Evolutionary conservation across 2,797 vertebrate genomes (phyloP).

Genomic region (Xyrichtys novacula): DNA sequence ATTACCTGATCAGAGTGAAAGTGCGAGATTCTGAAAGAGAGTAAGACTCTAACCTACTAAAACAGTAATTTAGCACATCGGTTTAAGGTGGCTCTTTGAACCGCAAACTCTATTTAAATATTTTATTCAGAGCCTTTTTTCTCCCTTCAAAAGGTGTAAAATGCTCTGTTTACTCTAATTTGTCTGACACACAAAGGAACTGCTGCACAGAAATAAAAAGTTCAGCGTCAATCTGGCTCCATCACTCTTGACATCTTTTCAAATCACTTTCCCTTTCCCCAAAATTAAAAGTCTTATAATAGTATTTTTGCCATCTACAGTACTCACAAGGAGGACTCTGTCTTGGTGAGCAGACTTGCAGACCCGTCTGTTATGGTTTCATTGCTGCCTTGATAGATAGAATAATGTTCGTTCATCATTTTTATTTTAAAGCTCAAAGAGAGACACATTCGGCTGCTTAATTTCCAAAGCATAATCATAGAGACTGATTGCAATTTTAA

Average conservation of each 20-base stretch:
- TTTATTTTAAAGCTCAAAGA: not conserved
- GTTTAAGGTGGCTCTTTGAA: too few relatives aligned
- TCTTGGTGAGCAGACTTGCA: slow-evolving; percentile 15
- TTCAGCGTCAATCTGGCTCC: not conserved
- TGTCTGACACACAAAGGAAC: slow-evolving; percentile 5
- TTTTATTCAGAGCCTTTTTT: not conserved
- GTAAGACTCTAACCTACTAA: too few relatives aligned
- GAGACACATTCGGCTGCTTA: not conserved
- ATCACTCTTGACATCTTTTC: slow-evolving; percentile 2
- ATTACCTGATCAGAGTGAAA: slow-evolving; percentile 11
- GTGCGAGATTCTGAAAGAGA: too few relatives aligned
- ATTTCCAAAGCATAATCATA: not conserved
- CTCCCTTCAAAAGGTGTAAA: not conserved
- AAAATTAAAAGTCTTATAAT: slow-evolving; percentile 18
- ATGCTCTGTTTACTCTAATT: slow-evolving; percentile 5
- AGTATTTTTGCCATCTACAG: slow-evolving; percentile 11
- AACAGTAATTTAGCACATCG: too few relatives aligned
- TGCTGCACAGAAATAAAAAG: slow-evolving; percentile 20
- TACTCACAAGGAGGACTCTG: not conserved
- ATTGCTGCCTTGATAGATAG: not conserved
- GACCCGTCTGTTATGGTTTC: not conserved
- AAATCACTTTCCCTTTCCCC: slow-evolving; percentile 3
- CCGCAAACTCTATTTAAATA: too few relatives aligned
- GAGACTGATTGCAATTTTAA: not conserved
- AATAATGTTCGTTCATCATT: not conserved